Conservation (phyloP, 2,797 vertebrate species). For the Argyrosomus regius region DNA sequence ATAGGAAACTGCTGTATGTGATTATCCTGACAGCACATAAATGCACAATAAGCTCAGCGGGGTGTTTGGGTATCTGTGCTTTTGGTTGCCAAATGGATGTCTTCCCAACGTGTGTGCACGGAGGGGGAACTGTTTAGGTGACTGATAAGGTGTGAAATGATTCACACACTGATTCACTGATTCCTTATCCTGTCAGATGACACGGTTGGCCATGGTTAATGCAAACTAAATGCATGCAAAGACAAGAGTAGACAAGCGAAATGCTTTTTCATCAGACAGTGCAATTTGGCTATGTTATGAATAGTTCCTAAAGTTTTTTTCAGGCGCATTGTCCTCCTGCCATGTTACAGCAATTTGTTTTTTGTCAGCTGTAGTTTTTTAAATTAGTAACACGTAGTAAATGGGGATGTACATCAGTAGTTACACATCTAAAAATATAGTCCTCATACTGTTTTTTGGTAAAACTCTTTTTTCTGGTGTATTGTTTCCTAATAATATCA, state of each 20-base stretch:
- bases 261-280: too few species aligned
- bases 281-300: too few species aligned
- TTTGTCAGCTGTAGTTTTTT: too few species aligned
- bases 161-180: background rate
- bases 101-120: background rate
- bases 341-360: too few species aligned
- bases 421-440: too few species aligned
- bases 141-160: background rate
- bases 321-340: too few species aligned
- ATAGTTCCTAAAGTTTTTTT: too few species aligned
- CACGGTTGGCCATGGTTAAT: background rate
- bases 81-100: background rate
- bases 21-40: slow-evolving; percentile 12
- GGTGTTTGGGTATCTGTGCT: background rate
- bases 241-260: background rate
- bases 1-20: background rate
- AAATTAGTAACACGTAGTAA: too few species aligned
- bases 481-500: too few species aligned
- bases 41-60: background rate
- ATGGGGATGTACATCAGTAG: too few species aligned
- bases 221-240: background rate
- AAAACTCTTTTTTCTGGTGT: too few species aligned
- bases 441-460: too few species aligned
- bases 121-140: background rate
- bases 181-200: background rate